Evolutionary conservation across 2,797 vertebrate genomes (phyloP), one percentile per base, ranked within the genome.

Genomic region (Xenopus petersii): DNA sequence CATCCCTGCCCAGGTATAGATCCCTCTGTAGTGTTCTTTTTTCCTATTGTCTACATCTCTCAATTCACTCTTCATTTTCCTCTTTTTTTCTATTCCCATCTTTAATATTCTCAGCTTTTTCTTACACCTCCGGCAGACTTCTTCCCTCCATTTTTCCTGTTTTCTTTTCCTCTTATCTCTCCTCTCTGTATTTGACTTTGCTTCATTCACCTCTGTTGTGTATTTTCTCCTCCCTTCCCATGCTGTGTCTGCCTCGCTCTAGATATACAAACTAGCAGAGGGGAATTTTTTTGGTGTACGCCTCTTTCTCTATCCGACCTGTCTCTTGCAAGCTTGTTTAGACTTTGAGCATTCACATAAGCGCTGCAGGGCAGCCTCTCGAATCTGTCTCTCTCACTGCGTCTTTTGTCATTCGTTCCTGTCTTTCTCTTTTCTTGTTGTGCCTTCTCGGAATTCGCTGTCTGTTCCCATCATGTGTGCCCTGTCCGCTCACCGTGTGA

Each of bases 401-500:
- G 51, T 72, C 64, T 62, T 56, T 63, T 73, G 65, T 73, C 65
- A 73, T 55, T n/a, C 10, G 26, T n/a, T 12, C 26, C 56, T 78
- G 33, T 78, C 26, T 78, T 12, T 67, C 33, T 75, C 30, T 64
- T 15, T 51, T 51, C 15, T 10, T 51, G 49, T 15, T 12, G 33
- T 59, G 70, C 71, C 42, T 58, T 64, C 70, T 64, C 12, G 60
- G 73, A 64, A 75, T 64, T 46, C 42, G 56, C 54, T 56, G 30
- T 62, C 63, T 71, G 17, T 77, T 46, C 46, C 48, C 58, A 16
- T 58, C 67, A 51, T 1, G 54, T 56, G 17, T 54, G 4, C n/a
- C 36, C 67, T 24, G 55, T 54, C n/a, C 33, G 21, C n/a, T 67
- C 4, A 83, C 55, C 82, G 76, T 85, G n/a, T 81, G 71, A 64